Evolutionary conservation across 2,888 invertebrate species (phyloP).

Genomic region (Lydus trimaculatus): DNA sequence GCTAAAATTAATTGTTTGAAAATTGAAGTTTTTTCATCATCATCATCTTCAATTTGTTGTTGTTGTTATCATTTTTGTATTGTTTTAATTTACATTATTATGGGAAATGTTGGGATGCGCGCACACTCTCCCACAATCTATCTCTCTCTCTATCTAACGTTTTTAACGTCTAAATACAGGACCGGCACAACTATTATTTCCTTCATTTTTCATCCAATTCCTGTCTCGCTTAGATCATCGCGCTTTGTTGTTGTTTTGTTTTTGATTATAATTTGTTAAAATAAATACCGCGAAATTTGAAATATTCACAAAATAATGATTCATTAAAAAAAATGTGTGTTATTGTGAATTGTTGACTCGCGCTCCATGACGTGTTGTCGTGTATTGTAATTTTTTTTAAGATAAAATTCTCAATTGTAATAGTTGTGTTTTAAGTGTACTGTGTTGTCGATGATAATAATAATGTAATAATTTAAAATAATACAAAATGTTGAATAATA

Average conservation of each 20-base stretch:
- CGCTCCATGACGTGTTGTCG: neutral
- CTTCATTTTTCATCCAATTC: slow-evolving; percentile 43
- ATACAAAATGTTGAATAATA: slow-evolving; percentile 44
- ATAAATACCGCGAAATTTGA: slow-evolving; percentile 49
- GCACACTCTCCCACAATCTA: slow-evolving; percentile 33
- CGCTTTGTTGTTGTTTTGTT: neutral
- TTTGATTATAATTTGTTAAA: slow-evolving; percentile 8
- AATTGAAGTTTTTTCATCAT: slow-evolving; percentile 10
- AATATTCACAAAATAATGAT: slow-evolving; percentile 38
- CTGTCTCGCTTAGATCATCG: slow-evolving; percentile 44
- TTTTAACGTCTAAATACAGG: slow-evolving; percentile 30
- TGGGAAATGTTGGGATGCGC: slow-evolving; percentile 31
- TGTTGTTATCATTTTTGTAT: slow-evolving; percentile 3
- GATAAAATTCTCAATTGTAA: neutral
- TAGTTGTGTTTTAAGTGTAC: slow-evolving; percentile 15
- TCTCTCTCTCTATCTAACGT: neutral
- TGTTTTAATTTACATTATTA: slow-evolving; percentile 10
- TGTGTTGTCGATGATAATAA: neutral
- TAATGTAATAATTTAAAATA: slow-evolving; percentile 10
- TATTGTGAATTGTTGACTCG: neutral
- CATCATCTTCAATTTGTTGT: too few relatives aligned
- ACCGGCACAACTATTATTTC: slow-evolving; percentile 31
- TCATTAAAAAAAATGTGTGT: neutral
- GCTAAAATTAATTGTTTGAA: neutral
- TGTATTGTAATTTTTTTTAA: slow-evolving; percentile 5